These are phyloP conservation scores for Pseudochromis fuscus DNA, from an alignment of 2,797 vertebrate genomes.

Conservation along the genomic window DNA sequence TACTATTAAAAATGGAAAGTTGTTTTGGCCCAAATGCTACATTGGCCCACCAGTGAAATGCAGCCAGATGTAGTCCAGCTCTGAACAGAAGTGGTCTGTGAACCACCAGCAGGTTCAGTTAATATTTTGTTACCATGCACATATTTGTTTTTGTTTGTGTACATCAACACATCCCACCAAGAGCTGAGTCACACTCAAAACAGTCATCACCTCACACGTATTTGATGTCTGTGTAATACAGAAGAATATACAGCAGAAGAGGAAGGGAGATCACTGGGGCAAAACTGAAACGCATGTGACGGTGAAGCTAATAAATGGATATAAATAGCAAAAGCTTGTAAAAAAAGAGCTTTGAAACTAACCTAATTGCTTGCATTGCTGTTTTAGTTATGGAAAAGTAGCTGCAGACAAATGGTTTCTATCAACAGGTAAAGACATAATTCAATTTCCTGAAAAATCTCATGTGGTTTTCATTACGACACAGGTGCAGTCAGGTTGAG, in stretches of 20 bases:
- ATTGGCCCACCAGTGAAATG: no score
- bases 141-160: conserved; percentile 16
- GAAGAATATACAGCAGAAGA: conserved; percentile 2
- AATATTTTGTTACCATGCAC: not conserved
- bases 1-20: no score
- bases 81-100: conserved; percentile 18
- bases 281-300: conserved; percentile 45
- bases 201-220: conserved; percentile 27
- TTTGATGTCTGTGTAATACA: not conserved
- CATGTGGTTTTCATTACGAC: no score
- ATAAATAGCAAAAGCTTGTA: conserved; percentile 44
- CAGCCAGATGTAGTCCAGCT: no score
- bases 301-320: conserved; percentile 26
- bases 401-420: not conserved
- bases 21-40: no score
- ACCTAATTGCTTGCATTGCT: conserved; percentile 28
- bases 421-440: not conserved
- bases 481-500: not conserved
- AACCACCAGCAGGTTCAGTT: conserved; percentile 1
- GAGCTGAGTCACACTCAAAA: conserved; percentile 19
- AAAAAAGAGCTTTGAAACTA: conserved; percentile 41
- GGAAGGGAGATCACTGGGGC: conserved; percentile 51
- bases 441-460: not conserved
- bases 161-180: not conserved
- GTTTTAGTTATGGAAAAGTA: conserved; percentile 56